Evolutionary conservation across 1,140 invertebrate species (phyloP), one percentile per base, ranked within the genome.

Genomic region (Sweltsa coloradensis): DNA sequence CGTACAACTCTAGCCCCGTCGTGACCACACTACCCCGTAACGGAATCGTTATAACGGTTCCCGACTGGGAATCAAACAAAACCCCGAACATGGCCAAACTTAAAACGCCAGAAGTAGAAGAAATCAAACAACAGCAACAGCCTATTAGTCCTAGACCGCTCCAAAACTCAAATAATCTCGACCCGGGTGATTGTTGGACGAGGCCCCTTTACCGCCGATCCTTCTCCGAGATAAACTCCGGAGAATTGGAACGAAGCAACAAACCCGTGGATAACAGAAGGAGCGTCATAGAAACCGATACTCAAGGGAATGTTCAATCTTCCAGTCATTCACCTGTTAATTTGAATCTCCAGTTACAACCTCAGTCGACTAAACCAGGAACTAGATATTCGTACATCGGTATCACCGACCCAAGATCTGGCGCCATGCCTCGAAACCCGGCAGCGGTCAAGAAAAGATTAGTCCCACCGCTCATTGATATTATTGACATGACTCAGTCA

Each of bases 41-140:
- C 41, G 67, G 68, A 13, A 67, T 71, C n/a, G 67, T 71, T 13
- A 72, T 72, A 25, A 68, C 66, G 11, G 68, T 71, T 31, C 69
- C 69, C 4, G 64, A 68, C 5, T 71, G 69, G 68, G 66, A 69
- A 6, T 47, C 45, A 34, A 26, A 41, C 60, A 64, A 0, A 79
- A 50, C 63, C 76, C 50, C 57, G 78, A 53, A 80, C 78, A 0
- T 78, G 81, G 39, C 81, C 77, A 0, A 77, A 81, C 45, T 50
- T 63, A 34, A n/a, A n/a, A n/a, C 57, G 58, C n/a, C 69, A 70
- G 65, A 63, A 3, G 16, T 21, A 18, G 16, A 27, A 22, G 27
- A 44, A 13, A 26, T 1, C n/a, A n/a, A n/a, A n/a, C n/a, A n/a
- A n/a, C n/a, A n/a, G n/a, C 68, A 64, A 50, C 53, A 65, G 52